Percentiles rank a stretch among this genome's conserved stretches.
phyloP scores from a whole-genome alignment of 2,888 invertebrate genomes.

The Trachelus iudaicus region DNA sequence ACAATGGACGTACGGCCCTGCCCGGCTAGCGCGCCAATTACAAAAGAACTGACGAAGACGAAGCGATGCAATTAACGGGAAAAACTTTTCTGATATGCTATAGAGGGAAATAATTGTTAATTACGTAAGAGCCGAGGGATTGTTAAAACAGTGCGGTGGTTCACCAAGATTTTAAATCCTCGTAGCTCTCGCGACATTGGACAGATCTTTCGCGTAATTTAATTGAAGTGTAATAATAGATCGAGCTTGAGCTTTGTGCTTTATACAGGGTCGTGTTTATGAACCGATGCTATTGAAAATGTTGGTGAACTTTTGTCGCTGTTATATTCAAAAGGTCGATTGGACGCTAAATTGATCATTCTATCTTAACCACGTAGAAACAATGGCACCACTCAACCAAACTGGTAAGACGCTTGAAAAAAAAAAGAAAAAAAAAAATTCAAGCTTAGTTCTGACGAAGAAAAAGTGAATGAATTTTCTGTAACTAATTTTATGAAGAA shows the following conservation, averaged over 20 bases:
- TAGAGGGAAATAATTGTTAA: background rate
- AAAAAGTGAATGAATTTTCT: background rate
- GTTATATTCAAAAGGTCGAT: background rate
- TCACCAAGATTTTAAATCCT: background rate
- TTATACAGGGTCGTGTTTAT: background rate
- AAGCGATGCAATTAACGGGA: constrained; percentile 15
- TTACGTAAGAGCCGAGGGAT: background rate
- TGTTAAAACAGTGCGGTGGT: background rate
- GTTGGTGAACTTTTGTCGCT: background rate
- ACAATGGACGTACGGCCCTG: background rate
- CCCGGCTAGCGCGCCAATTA: background rate
- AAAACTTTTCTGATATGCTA: background rate
- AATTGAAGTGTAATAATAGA: background rate
- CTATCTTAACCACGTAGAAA: background rate
- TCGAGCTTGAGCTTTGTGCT: background rate
- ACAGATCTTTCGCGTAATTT: background rate
- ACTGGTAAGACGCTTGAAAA: background rate
- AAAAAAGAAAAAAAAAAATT: background rate
- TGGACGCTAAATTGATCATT: background rate
- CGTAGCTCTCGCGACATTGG: background rate
- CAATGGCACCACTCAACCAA: background rate
- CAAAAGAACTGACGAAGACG: constrained; percentile 10
- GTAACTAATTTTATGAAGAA: background rate
- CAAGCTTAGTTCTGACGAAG: background rate
- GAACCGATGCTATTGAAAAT: background rate